These are phyloP conservation scores for Apostichopus parvimensis DNA, from an alignment of 35 echinoderm and acorn worm species.

Conservation along the genomic window DNA sequence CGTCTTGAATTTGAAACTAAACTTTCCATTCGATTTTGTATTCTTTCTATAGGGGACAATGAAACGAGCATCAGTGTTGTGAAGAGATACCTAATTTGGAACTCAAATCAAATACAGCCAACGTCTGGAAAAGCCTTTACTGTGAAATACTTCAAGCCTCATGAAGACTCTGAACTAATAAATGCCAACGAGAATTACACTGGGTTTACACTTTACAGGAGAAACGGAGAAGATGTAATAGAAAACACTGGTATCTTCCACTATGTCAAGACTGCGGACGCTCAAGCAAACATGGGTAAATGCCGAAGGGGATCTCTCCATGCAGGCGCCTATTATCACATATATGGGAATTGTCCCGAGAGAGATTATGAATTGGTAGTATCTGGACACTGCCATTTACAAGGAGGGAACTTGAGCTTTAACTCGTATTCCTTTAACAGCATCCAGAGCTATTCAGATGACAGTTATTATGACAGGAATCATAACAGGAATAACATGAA, in stretches of 20 bases:
- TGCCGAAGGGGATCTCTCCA: neutral
- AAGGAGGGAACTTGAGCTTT: neutral
- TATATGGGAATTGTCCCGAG: conserved; percentile 7
- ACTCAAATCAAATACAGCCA: neutral
- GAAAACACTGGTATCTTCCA: conserved; percentile 1
- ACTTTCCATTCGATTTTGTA: no score
- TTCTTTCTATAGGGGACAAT: neutral
- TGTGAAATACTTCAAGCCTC: conserved; percentile 12
- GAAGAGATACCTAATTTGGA: neutral
- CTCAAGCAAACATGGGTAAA: no score
- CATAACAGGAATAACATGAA: neutral
- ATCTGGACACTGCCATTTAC: neutral
- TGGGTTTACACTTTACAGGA: conserved; percentile 19
- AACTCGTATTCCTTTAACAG: neutral
- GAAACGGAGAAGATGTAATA: neutral
- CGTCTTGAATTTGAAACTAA: no score
- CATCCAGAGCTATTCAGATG: neutral
- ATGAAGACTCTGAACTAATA: neutral
- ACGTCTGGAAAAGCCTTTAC: neutral
- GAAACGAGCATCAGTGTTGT: neutral
- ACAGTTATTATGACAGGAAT: neutral
- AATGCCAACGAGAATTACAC: neutral
- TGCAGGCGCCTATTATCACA: conserved; percentile 20
- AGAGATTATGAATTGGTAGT: neutral
- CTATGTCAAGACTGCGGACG: conserved; percentile 1